Base-by-base conservation (phyloP, 2,113 vertebrate genomes). In the Calyptomena viridis region DNA sequence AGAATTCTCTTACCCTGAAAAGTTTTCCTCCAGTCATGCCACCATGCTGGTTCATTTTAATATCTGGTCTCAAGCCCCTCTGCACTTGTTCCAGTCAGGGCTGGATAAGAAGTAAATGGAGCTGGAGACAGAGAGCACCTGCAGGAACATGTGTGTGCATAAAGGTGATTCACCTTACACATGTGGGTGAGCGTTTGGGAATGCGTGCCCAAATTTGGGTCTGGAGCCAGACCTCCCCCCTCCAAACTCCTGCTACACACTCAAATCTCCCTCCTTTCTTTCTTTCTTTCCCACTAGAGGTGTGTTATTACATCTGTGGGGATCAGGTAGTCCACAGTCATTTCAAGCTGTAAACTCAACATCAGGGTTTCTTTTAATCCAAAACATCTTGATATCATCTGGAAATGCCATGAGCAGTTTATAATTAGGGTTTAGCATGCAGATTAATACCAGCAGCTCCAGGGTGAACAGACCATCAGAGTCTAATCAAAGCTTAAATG, bases 371-470 rank as follows among this genome's bases (percentile, higher is more conserved):
- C 96, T 93, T 97, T 96, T 97, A 98, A 98, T 98, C 95, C 97
- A 90, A 81, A 97, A 97, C 98, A 98, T 96, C 97, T 98, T 98
- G 96, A 94, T 96, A 94, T 98, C 90, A 97, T 97, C 96, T 98
- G 84, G 94, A 96, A 97, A 95, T 92, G 97, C 97, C 94, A 91
- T 49, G 97, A 97, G 95, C 87, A 87, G 92, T 96, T 97, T 97
- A 95, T 97, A 97, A 97, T 98, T 97, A 97, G 94, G 87, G 93
- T 91, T 95, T 74, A 92, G 78, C 83, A 91, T 91, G 92, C 83
- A 83, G 85, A 97, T 97, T 97, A 98, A 96, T 94, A 96, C 87
- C 95, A 94, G 89, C 92, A 96, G 91, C 89, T 94, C 63, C 74
- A 78, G 62, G 64, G 92, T 84, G 96, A 97, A 85, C 83, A 96